Evolutionary conservation across 2,888 invertebrate species (phyloP).

Genomic region (Listrodromus nycthemerus): DNA sequence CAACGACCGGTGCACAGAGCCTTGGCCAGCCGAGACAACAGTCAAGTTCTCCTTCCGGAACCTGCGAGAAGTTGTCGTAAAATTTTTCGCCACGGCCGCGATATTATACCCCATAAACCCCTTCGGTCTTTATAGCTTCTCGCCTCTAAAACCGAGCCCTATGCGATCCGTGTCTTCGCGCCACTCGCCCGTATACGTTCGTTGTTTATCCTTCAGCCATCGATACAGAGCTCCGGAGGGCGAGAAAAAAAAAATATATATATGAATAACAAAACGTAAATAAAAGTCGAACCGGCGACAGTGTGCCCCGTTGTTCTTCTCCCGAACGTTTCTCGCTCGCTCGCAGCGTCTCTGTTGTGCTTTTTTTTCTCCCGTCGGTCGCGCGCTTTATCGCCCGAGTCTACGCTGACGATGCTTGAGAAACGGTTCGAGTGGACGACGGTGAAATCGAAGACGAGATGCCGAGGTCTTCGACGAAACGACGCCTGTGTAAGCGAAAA

Average conservation of each 20-base stretch:
- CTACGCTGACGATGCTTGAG: slow-evolving; percentile 70
- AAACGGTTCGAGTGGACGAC: slow-evolving; percentile 59
- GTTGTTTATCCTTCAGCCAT: slow-evolving; percentile 28
- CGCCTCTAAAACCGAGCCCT: not conserved
- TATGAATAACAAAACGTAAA: slow-evolving; percentile 5
- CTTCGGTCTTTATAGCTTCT: not conserved
- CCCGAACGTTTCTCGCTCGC: slow-evolving; percentile 52
- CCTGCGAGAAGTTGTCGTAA: slow-evolving; percentile 1
- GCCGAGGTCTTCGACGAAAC: slow-evolving; percentile 54
- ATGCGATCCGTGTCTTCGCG: not conserved
- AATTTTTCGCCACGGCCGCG: slow-evolving; percentile 10
- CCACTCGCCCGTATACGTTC: not conserved
- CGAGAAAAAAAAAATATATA: not conserved
- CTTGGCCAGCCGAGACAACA: not conserved
- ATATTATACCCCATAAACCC: not conserved
- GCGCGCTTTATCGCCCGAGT: slow-evolving; percentile 35
- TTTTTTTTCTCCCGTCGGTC: slow-evolving; percentile 31
- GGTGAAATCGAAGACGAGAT: slow-evolving; percentile 66
- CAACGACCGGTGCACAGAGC: not conserved
- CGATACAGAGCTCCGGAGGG: slow-evolving; percentile 7
- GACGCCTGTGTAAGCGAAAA: slow-evolving; percentile 41
- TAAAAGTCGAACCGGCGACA: not conserved
- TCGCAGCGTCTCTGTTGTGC: not conserved
- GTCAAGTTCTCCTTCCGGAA: not conserved
- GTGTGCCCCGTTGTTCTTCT: slow-evolving; percentile 25